Evolutionary conservation across 92 coral and sea anemone genomes (phyloP).

Genomic region (Epizoanthus ramosus): DNA sequence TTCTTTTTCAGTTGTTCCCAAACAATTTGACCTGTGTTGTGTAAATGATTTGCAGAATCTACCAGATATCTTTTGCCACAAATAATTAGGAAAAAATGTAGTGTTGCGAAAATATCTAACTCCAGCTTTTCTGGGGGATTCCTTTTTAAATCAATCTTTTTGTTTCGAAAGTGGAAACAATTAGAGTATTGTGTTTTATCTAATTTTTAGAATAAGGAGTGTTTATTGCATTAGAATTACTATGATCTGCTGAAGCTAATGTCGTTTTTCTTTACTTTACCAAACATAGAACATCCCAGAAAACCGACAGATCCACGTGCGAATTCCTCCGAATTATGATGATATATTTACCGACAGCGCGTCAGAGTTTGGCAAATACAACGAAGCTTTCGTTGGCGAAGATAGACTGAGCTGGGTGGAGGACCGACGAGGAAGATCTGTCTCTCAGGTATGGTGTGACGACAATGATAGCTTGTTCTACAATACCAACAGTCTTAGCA

Average conservation of each 20-base stretch:
- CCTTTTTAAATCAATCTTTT: too few relatives aligned
- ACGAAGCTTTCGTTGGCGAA: constrained; percentile 9
- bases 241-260: neutral
- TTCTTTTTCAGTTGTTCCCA: too few relatives aligned
- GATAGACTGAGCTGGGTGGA: neutral
- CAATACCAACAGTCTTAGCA: neutral
- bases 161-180: too few relatives aligned
- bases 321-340: constrained; percentile 29
- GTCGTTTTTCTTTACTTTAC: neutral
- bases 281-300: constrained; percentile 1
- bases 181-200: too few relatives aligned
- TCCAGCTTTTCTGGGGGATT: too few relatives aligned
- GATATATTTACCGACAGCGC: constrained; percentile 20
- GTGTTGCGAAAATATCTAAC: too few relatives aligned
- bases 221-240: neutral
- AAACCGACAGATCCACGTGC: constrained; percentile 8
- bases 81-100: too few relatives aligned
- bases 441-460: constrained; percentile 7
- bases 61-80: too few relatives aligned
- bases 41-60: too few relatives aligned
- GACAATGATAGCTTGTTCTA: constrained; percentile 12
- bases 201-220: too few relatives aligned
- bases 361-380: constrained; percentile 22
- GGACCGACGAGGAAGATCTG: constrained; percentile 3
- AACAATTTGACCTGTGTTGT: too few relatives aligned